Evolutionary conservation across 2,113 vertebrate genomes (phyloP), one percentile per base, ranked within the genome.

Genomic region (Oreochromis niloticus): DNA sequence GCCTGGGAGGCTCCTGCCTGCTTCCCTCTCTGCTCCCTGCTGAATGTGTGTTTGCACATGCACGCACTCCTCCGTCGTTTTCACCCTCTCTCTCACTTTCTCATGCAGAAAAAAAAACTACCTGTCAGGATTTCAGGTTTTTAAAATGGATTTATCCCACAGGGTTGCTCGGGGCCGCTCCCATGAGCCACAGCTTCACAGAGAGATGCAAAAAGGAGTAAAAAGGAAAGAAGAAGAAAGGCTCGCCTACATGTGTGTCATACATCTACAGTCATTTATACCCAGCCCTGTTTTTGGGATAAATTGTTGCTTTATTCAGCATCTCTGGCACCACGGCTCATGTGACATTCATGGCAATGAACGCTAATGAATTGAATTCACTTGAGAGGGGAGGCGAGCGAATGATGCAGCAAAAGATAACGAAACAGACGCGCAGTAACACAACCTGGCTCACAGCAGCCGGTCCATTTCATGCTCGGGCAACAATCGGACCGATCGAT

Each of bases 331-430:
- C 71, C 75, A 13, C 4, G 6, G 75, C 81, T 91, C 71, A 81
- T 84, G 85, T 66, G 80, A 82, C 84, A 88, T 91, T 93, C 86
- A 92, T 80, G 59, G 56, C 84, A 90, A 93, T 92, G 89, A 92
- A 90, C 68, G n/a, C 52, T 84, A 91, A 92, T 89, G 83, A 86
- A 91, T 43, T 81, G 39, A 92, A 89, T 78, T 88, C 78, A 48
- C 22, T 66, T 9, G 83, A 84, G 43, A 88, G 50, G 36, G 46
- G 52, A 24, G 66, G 63, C 1, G 4, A 63, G 41, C 3, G 9
- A 10, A 57, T 75, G 88, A 88, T 87, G 82, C 80, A 48, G 83
- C 24, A 41, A 24, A n/a, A 71, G 14, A 84, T 2, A 52, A 5
- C 24, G 2, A 87, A 61, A 32, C 57, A 81, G 63, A 75, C 86